phyloP scores from a whole-genome alignment of 2,888 invertebrate genomes.

The Copidosoma aretas region DNA sequence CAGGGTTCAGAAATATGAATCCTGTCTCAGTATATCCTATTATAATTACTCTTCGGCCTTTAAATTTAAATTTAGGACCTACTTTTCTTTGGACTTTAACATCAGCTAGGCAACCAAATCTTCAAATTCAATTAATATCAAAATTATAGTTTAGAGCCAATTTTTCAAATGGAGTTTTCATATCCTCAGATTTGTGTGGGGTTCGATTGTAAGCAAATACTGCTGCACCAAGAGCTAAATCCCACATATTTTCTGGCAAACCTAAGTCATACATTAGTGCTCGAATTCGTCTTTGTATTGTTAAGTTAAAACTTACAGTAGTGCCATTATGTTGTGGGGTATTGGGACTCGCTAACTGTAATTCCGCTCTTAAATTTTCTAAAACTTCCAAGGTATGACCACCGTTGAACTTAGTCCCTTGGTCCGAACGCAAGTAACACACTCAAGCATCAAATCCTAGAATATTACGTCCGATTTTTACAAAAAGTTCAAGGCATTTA shows the following conservation, averaged over 20 bases:
- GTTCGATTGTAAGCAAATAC: slow-evolving; percentile 36
- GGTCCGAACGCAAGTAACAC: too few relatives aligned
- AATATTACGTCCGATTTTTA: too few relatives aligned
- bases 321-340: slow-evolving; percentile 40
- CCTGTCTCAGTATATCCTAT: slow-evolving; percentile 28
- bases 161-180: not conserved
- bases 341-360: too few relatives aligned
- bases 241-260: too few relatives aligned
- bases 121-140: not conserved
- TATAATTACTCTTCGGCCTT: slow-evolving; percentile 9
- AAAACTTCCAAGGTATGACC: too few relatives aligned
- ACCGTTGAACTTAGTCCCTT: too few relatives aligned
- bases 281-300: too few relatives aligned
- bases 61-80: slow-evolving; percentile 8
- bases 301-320: slow-evolving; percentile 40
- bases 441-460: too few relatives aligned
- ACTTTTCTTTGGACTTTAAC: slow-evolving; percentile 34
- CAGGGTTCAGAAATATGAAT: slow-evolving; percentile 41
- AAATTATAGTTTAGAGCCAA: slow-evolving; percentile 1
- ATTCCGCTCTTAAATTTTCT: too few relatives aligned
- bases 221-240: slow-evolving; percentile 40
- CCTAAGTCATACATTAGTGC: too few relatives aligned
- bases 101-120: slow-evolving; percentile 38
- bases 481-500: too few relatives aligned
- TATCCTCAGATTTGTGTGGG: slow-evolving; percentile 35